A percentile compares a stretch with the other conserved stretches of the same genome.
These are phyloP conservation scores for Scelioninae gen. 1 DNA, from an alignment of 2,888 invertebrate species.

Conservation along the genomic window DNA sequence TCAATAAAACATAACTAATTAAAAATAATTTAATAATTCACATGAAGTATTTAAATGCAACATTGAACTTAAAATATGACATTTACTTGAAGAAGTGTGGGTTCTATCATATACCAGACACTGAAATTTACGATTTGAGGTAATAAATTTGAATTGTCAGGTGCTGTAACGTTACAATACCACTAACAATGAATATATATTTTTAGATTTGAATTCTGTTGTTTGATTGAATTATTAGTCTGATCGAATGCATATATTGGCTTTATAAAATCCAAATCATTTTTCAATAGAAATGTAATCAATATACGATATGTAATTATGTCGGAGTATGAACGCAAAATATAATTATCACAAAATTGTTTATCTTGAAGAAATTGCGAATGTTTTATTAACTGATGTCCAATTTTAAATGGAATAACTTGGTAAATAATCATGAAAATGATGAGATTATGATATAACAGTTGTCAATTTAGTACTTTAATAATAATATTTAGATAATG, in stretches of 20 bases:
- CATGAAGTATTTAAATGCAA: slow-evolving; percentile 27
- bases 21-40: slow-evolving; percentile 10
- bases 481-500: background rate
- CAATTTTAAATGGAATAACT: too few species aligned
- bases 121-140: slow-evolving; percentile 18
- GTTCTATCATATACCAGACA: slow-evolving; percentile 2
- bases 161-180: slow-evolving; percentile 23
- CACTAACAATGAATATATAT: slow-evolving; percentile 20
- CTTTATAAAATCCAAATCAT: background rate
- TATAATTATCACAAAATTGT: too few species aligned
- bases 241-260: background rate
- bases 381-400: too few species aligned
- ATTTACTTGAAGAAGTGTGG: slow-evolving; percentile 12
- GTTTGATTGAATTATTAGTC: background rate
- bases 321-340: too few species aligned
- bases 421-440: too few species aligned
- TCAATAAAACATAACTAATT: background rate
- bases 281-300: too few species aligned
- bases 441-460: too few species aligned
- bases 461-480: background rate
- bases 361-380: too few species aligned
- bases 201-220: slow-evolving; percentile 9
- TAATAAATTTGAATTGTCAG: slow-evolving; percentile 25
- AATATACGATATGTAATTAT: too few species aligned
- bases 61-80: slow-evolving; percentile 34